These are phyloP conservation scores for Dromaius novaehollandiae DNA, from an alignment of 2,113 vertebrate genomes.

Conservation along the genomic window DNA sequence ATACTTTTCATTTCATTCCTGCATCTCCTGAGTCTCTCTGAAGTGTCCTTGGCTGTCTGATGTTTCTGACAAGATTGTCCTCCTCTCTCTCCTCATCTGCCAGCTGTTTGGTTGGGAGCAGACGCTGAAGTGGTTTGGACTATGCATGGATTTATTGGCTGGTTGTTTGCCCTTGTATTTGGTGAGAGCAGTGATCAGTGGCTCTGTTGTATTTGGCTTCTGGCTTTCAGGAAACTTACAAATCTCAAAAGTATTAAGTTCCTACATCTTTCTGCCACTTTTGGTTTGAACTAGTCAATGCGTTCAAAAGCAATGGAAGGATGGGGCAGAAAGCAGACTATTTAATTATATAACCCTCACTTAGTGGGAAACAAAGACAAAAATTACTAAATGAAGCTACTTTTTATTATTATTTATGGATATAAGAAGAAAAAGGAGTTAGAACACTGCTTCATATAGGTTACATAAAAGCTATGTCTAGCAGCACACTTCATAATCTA, in stretches of 20 bases:
- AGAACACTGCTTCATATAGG: neutral
- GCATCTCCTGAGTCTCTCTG: neutral
- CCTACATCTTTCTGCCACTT: neutral
- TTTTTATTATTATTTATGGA: neutral
- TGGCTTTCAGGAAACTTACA: neutral
- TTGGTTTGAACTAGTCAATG: neutral
- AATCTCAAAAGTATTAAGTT: neutral
- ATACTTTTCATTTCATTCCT: neutral
- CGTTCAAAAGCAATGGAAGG: neutral
- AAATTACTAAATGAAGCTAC: neutral
- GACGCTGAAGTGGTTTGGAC: neutral
- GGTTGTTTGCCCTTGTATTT: neutral
- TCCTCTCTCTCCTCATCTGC: neutral
- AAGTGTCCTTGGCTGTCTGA: neutral
- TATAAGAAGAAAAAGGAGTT: neutral
- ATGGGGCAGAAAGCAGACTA: neutral
- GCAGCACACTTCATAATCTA: neutral
- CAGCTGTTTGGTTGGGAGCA: neutral
- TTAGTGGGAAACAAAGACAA: neutral
- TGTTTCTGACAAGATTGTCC: neutral
- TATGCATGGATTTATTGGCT: neutral
- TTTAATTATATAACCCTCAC: neutral
- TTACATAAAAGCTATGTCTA: neutral
- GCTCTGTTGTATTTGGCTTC: neutral
- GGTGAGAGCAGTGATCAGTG: neutral